Base-by-base conservation (phyloP, 1,140 invertebrate genomes). In the Brachionus paranguensis region DNA sequence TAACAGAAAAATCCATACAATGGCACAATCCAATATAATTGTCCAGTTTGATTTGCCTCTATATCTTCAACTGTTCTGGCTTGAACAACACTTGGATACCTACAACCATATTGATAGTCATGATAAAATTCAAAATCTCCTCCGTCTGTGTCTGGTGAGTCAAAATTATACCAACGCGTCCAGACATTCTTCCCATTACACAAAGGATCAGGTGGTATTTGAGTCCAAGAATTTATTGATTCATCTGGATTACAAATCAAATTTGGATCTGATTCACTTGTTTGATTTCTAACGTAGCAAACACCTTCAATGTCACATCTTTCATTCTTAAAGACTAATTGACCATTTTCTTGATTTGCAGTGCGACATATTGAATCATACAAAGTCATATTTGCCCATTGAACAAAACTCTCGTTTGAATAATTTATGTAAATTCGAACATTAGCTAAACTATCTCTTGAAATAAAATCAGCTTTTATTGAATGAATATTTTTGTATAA, bases 261-360 rank as follows among this genome's bases (percentile, higher is more conserved):
- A 20, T 47, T 27, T 47, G 43, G 20, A 29, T 76, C 8, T 8
- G 43, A 47, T 60, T 20, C 0, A 20, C 17, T 45, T 41, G 53
- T 81, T 60, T 81, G 24, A 60, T 81, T 81, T 41, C 37, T 60
- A 29, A 60, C 55, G 29, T 64, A 81, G 55, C 78, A 81, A 41
- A 68, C 78, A 64, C 78, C 78, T 17, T 41, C 24, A 29, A 81
- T 81, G 3, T 81, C 78, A 64, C 78, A 81, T 43, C n/a, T 81
- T 11, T 81, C 78, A 37, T 81, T 14, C 29, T 1, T 24, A 50
- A 29, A 29, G 29, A 50, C 50, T 11, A 43, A 50, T 53, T 24
- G 14, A 8, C 76, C 76, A 20, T 1, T 43, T 53, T 53, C 76
- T 78, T 68, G 14, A 81, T 68, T 10, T 29, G 8, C 17, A 47